These are phyloP conservation scores for Bryconaethiops microstoma DNA, from an alignment of 2,797 vertebrate species.

Conservation along the genomic window DNA sequence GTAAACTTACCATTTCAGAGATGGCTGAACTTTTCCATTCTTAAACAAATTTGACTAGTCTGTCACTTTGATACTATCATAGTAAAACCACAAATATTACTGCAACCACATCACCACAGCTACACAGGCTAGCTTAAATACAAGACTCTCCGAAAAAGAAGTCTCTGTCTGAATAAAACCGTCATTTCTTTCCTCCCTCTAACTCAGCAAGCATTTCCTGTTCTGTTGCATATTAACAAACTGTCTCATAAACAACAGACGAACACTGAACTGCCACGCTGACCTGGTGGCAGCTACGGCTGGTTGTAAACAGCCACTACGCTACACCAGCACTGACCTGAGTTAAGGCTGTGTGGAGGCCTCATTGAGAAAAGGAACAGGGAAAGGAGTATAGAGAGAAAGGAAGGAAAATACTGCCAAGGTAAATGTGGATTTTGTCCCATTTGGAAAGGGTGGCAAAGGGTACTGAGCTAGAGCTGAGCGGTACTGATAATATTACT, in stretches of 20 bases:
- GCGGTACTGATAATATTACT: neutral
- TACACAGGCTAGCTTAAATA: neutral
- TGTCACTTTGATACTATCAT: conserved; percentile 2
- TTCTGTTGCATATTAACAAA: conserved; percentile 63
- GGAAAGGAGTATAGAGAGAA: neutral
- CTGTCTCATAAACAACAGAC: conserved; percentile 53
- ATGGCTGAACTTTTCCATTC: neutral
- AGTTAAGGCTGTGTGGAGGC: conserved; percentile 2
- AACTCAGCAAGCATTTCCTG: conserved; percentile 62
- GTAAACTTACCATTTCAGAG: too few species aligned
- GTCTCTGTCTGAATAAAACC: conserved; percentile 34
- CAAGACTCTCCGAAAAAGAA: neutral
- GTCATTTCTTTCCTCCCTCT: conserved; percentile 45
- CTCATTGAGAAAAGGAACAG: neutral
- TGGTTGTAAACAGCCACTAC: conserved; percentile 16
- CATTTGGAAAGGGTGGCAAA: conserved; percentile 18
- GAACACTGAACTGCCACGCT: conserved; percentile 21
- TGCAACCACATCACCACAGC: conserved; percentile 3
- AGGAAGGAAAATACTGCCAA: conserved; percentile 15
- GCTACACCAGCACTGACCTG: conserved; percentile 5
- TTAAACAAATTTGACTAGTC: neutral
- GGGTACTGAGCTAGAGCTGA: neutral
- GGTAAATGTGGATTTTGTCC: conserved; percentile 42
- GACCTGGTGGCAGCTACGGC: conserved; percentile 19
- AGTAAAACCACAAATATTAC: conserved; percentile 1